These are phyloP conservation scores for Brenthis daphne DNA, from an alignment of 2,888 invertebrate genomes.

Conservation along the genomic window DNA sequence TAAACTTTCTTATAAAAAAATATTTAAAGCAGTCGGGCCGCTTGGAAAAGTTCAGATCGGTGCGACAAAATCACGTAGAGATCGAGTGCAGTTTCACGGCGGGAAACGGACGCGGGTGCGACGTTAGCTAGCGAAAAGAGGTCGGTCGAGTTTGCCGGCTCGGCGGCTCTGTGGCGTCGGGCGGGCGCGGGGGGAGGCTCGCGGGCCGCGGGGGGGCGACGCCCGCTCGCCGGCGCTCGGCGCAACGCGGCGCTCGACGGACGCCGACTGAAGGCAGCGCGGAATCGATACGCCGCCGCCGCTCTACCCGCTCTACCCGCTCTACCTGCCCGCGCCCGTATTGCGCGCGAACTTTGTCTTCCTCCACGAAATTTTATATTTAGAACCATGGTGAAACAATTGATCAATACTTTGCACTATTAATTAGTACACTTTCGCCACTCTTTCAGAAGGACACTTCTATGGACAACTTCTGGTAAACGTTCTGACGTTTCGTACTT, in stretches of 20 bases:
- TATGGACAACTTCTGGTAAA: slow-evolving; percentile 1
- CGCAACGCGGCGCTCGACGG: slow-evolving; percentile 81
- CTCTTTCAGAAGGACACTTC: slow-evolving; percentile 30
- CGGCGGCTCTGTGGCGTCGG: slow-evolving; percentile 67
- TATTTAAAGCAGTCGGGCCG: slow-evolving; percentile 20
- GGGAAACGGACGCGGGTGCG: slow-evolving; percentile 72
- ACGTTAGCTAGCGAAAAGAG: slow-evolving; percentile 80
- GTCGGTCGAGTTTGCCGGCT: slow-evolving; percentile 80
- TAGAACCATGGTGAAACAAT: slow-evolving; percentile 80
- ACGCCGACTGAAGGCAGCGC: slow-evolving; percentile 79
- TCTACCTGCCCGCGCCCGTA: slow-evolving; percentile 71
- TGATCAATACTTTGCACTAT: slow-evolving; percentile 81
- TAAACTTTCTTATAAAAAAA: slow-evolving; percentile 11
- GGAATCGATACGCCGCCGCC: slow-evolving; percentile 78
- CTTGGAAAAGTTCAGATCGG: slow-evolving; percentile 30
- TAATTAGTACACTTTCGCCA: slow-evolving; percentile 74
- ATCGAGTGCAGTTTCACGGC: slow-evolving; percentile 75
- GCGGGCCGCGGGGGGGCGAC: slow-evolving; percentile 51
- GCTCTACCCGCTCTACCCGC: slow-evolving; percentile 63
- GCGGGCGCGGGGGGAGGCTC: slow-evolving; percentile 47
- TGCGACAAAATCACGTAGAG: slow-evolving; percentile 42
- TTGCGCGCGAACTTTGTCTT: slow-evolving; percentile 82
- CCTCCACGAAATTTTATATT: slow-evolving; percentile 80
- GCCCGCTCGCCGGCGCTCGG: slow-evolving; percentile 76
- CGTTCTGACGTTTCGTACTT: not conserved